Base-by-base conservation (phyloP, 2,113 vertebrate genomes). In the Siniperca chuatsi region DNA sequence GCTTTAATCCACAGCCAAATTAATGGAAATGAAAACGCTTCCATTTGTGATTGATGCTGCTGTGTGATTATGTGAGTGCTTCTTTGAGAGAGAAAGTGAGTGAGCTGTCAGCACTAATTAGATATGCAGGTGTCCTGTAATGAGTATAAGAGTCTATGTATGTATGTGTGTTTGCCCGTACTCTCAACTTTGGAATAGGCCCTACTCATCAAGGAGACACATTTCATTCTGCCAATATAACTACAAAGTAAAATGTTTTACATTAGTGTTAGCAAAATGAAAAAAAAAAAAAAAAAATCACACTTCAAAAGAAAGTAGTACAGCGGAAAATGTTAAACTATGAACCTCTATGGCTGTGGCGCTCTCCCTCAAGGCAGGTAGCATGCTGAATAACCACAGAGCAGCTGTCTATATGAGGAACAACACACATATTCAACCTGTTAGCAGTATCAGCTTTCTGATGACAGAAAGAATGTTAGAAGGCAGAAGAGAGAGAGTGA, bases 1-100 rank as follows among this genome's bases (percentile, higher is more conserved):
- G 87, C 87, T 95, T 94, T 95, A 95, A 96, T 96, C 95, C 93
- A 86, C 79, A 83, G 84, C 86, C 89, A 93, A 93, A 94, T 95
- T 92, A 93, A 94, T 95, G 91, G 87, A 92, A 94, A 93, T 93
- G 88, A 94, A 93, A 95, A 93, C 70, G 82, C 87, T 90, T 92
- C 72, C 85, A 89, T 91, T 93, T 93, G 91, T 92, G 92, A 95
- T 90, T 93, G 93, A 93, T 92, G 87, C 84, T 64, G 58, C 44
- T 68, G 70, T 78, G 78, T 71, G 71, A 37, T 54, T 61, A 54
- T 69, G 67, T 80, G 79, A 64, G 83, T 78, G 71, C 78, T 78
- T 83, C 67, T 87, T 66, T 76, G 37, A 69, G 79, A 78, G 73
- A 75, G 35, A 52, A 66, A 79, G 62, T 64, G 40, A 70, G 89